phyloP scores from a whole-genome alignment of 2,797 vertebrate species.

The Sebastes alutus region DNA sequence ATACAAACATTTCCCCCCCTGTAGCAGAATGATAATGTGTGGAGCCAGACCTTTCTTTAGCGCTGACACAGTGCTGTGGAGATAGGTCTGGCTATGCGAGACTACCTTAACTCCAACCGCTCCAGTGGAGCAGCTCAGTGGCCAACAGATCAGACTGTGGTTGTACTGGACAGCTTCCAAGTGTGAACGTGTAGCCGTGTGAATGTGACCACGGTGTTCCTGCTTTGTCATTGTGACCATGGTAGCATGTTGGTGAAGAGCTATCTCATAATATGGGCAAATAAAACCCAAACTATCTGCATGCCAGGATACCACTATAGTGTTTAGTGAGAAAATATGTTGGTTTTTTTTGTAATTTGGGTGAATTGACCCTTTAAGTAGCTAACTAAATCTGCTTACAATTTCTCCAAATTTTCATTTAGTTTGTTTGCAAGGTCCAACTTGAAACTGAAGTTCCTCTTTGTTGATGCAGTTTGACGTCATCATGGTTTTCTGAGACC shows the following conservation, averaged over 20 bases:
- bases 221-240: background rate
- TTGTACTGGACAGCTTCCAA: background rate
- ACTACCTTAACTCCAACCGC: background rate
- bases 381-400: background rate
- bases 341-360: no score
- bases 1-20: background rate
- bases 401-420: background rate
- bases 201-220: background rate
- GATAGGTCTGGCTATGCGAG: background rate
- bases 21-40: background rate
- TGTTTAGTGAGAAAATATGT: background rate
- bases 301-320: background rate
- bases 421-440: background rate
- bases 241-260: background rate
- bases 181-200: background rate
- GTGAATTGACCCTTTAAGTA: background rate
- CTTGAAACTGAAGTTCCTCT: background rate
- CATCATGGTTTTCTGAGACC: background rate
- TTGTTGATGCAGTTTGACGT: background rate
- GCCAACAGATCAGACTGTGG: background rate
- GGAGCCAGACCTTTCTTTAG: background rate
- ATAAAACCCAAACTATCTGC: background rate
- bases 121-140: background rate
- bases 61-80: background rate
- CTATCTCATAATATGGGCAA: background rate